A percentile compares a stretch with the other conserved stretches of the same genome.
Evolutionary conservation across 2,888 invertebrate species (phyloP).

Genomic region (Sipunculus nudus): DNA sequence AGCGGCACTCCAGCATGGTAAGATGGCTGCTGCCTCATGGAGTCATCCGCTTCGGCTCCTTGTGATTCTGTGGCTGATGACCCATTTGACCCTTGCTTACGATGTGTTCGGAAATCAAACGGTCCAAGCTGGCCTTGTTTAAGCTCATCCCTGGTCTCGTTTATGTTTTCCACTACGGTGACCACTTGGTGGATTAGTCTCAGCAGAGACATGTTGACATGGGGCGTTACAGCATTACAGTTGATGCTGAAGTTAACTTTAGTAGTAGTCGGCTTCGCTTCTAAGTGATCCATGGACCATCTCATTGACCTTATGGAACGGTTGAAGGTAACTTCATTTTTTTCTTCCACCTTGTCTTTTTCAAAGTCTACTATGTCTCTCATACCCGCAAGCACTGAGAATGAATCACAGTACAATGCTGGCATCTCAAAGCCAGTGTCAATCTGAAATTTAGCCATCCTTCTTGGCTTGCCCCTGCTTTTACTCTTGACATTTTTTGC

Average conservation of each 20-base stretch:
- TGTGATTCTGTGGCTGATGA: constrained; percentile 3
- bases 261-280: constrained; percentile 77
- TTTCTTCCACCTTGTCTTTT: constrained; percentile 43
- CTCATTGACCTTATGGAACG: constrained; percentile 34
- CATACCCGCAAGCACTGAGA: constrained; percentile 87
- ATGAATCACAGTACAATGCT: constrained; percentile 91
- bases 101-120: constrained; percentile 58
- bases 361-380: constrained; percentile 87
- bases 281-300: constrained; percentile 64
- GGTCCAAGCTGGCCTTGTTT: constrained; percentile 66
- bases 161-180: constrained; percentile 97
- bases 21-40: too few species aligned
- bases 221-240: constrained; percentile 87
- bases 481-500: constrained; percentile 12
- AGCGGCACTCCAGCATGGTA: too few species aligned
- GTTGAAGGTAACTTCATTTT: neutral
- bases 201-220: constrained; percentile 95
- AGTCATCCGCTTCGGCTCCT: neutral
- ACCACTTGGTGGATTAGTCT: constrained; percentile 93
- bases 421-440: constrained; percentile 80
- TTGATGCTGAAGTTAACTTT: constrained; percentile 89
- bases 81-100: constrained; percentile 63
- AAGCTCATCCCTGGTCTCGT: constrained; percentile 90
- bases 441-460: constrained; percentile 51
- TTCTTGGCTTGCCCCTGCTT: neutral